A percentile compares a stretch with the other conserved stretches of the same genome.
phyloP scores from a whole-genome alignment of 2,888 invertebrate species.

The Thymelicus lineola region DNA sequence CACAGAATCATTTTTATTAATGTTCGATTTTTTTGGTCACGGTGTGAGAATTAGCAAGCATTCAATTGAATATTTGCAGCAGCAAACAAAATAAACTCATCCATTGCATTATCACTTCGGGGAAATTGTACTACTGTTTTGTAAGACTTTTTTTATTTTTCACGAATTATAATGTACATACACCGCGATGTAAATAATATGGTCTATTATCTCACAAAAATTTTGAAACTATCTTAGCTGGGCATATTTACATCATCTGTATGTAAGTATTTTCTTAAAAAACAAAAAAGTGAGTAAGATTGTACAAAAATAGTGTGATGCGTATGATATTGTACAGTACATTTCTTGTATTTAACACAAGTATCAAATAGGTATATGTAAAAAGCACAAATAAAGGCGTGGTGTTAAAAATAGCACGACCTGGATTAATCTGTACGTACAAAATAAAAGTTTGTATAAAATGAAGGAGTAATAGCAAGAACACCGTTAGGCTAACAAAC shows the following conservation, averaged over 20 bases:
- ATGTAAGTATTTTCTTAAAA: slow-evolving; percentile 6
- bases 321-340: not conserved
- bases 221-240: not conserved
- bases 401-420: too few species aligned
- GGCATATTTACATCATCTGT: not conserved
- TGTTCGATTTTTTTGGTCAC: not conserved
- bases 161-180: slow-evolving; percentile 26
- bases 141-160: slow-evolving; percentile 6
- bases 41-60: not conserved
- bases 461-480: too few species aligned
- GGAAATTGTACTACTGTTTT: not conserved
- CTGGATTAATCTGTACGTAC: too few species aligned
- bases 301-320: too few species aligned
- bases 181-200: slow-evolving; percentile 26
- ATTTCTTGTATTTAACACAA: not conserved
- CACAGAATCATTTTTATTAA: not conserved
- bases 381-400: not conserved
- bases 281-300: too few species aligned
- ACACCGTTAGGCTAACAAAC: not conserved
- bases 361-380: not conserved
- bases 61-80: not conserved
- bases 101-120: not conserved
- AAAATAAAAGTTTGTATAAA: too few species aligned
- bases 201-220: not conserved
- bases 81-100: slow-evolving; percentile 1